A percentile compares a stretch with the other conserved stretches of the same genome.
Evolutionary conservation across 2,113 vertebrate genomes (phyloP).

Genomic region (Donacobius atricapilla): DNA sequence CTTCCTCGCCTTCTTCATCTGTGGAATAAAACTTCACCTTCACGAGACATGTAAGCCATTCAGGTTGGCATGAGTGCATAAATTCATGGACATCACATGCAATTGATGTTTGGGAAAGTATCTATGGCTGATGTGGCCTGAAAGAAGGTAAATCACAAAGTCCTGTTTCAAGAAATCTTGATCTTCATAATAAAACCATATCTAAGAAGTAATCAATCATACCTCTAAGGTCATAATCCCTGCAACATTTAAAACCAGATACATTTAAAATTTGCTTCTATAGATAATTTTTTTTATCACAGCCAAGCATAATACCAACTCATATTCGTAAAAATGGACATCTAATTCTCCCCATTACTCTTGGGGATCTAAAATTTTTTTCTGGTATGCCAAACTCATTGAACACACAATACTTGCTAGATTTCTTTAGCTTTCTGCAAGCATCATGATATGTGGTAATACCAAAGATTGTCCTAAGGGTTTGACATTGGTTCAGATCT

Average conservation of each 20-base stretch:
- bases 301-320: background rate
- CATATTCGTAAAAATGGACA: background rate
- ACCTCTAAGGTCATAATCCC: background rate
- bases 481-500: conserved; percentile 45
- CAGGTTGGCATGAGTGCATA: background rate
- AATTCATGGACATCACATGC: background rate
- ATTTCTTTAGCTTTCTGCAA: conserved; percentile 6
- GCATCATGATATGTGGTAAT: background rate
- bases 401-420: background rate
- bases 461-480: conserved; percentile 49
- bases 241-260: background rate
- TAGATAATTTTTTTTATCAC: background rate
- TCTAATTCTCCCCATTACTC: background rate
- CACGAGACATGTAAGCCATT: background rate
- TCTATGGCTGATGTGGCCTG: background rate
- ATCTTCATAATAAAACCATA: background rate
- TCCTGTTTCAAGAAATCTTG: background rate
- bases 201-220: background rate
- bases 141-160: background rate
- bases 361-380: background rate
- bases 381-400: background rate
- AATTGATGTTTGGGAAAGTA: background rate
- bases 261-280: background rate
- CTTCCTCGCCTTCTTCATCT: background rate
- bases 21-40: background rate